Percentiles rank a stretch among this genome's conserved stretches.
These are phyloP conservation scores for Oeneis ivallda DNA, from an alignment of 2,888 invertebrate species.

Conservation along the genomic window DNA sequence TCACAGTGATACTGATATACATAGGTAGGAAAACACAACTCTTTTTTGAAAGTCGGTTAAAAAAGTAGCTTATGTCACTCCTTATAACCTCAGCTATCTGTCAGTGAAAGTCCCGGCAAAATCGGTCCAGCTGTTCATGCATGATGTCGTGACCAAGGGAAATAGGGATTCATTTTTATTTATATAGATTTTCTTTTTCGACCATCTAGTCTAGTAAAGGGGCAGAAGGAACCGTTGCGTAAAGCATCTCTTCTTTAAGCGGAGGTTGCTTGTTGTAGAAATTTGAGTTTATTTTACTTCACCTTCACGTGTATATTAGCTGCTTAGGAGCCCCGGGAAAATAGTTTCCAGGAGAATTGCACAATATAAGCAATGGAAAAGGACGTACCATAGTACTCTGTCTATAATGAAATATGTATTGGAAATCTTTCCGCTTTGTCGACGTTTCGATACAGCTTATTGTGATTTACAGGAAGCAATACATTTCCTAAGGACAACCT, in stretches of 20 bases:
- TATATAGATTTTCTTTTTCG: background rate
- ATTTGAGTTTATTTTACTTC: conserved; percentile 5
- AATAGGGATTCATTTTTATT: too few relatives aligned
- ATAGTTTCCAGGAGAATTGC: background rate
- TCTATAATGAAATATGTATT: background rate
- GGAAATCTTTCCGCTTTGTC: background rate
- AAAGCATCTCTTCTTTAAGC: background rate
- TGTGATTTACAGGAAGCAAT: background rate
- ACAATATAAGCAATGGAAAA: background rate
- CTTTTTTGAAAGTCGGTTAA: too few relatives aligned
- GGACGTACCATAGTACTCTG: background rate
- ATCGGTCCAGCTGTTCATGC: too few relatives aligned
- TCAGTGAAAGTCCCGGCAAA: too few relatives aligned
- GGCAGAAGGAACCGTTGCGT: too few relatives aligned
- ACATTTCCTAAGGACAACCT: too few relatives aligned
- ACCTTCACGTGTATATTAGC: background rate
- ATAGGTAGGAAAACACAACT: too few relatives aligned
- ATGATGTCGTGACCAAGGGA: too few relatives aligned
- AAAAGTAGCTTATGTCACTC: too few relatives aligned
- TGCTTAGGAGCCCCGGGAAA: background rate
- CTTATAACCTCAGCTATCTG: too few relatives aligned
- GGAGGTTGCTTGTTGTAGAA: background rate
- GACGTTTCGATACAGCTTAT: background rate
- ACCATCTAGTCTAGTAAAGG: background rate
- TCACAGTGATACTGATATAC: too few relatives aligned